Evolutionary conservation across 2,888 invertebrate species (phyloP), one percentile per base, ranked within the genome.

Genomic region (Ichneumon xanthorius): DNA sequence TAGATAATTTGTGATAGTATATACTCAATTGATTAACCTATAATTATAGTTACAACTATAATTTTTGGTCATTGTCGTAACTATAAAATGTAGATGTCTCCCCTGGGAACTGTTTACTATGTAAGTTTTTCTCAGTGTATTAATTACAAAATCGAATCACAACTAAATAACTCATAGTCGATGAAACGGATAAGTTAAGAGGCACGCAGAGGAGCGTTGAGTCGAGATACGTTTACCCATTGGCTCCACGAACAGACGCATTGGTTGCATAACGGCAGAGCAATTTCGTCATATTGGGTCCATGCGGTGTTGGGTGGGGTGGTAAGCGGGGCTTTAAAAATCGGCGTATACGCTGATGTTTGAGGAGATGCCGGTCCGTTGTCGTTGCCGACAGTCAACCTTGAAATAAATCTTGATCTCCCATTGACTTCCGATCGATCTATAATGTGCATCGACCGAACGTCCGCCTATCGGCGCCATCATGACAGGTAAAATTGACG

Each of bases 331-430:
- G 33, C 3, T 2, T 2, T 26, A 26, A 26, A 26, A 2, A 26
- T 2, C 26, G 2, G 26, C 26, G 2, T 2, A 33, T 68, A 48
- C 40, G 33, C 45, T n/a, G 37, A 68, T 63, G 6, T 73, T 80
- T 77, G 82, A 61, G 68, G 19, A 33, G 79, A 55, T 37, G 55
- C 50, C 37, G 82, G 45, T 82, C 14, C 68, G 16, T 76, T 40
- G 50, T 9, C 67, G n/a, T 37, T 45, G 2, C 14, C 68, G 26
- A 26, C 2, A 26, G 3, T 26, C 26, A 26, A 26, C 3, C 26
- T 2, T 3, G 3, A 26, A 26, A 26, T 3, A 3, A 50, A 50
- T n/a, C 16, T 5, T n/a, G 50, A 11, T 16, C 4, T n/a, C 4
- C 6, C 5, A 53, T 16, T 6, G 53, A 53, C n/a, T 53, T 53